phyloP scores from a whole-genome alignment of 2,113 vertebrate genomes.

The Apeltes quadracus region DNA sequence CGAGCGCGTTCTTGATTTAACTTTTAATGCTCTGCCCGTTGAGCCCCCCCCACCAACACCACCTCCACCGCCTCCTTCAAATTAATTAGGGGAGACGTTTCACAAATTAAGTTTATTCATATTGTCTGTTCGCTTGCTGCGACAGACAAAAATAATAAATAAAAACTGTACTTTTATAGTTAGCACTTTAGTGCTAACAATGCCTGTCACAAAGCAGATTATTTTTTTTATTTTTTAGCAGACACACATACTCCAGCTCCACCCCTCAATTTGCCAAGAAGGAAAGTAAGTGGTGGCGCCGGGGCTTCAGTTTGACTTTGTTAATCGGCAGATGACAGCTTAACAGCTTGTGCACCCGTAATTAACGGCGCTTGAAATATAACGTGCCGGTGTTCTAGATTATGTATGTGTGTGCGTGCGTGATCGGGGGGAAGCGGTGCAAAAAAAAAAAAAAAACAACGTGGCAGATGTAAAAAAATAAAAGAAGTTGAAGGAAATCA shows the following conservation, averaged over 20 bases:
- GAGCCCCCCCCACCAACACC: constrained; percentile 22
- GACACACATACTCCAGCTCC: constrained; percentile 36
- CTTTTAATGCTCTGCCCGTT: constrained; percentile 66
- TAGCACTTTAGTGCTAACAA: constrained; percentile 69
- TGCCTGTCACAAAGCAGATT: constrained; percentile 69
- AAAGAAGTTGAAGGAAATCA: constrained; percentile 70
- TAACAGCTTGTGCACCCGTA: constrained; percentile 80
- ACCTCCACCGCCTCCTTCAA: constrained; percentile 35
- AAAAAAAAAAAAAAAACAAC: constrained; percentile 28
- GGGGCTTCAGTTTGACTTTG: constrained; percentile 76
- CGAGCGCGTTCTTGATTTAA: constrained; percentile 63
- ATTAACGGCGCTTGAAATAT: constrained; percentile 79
- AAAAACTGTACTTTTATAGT: constrained; percentile 64
- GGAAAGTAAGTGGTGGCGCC: constrained; percentile 65
- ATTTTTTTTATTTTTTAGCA: constrained; percentile 13
- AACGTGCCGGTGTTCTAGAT: constrained; percentile 61
- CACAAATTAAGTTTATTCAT: constrained; percentile 74
- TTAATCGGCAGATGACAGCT: constrained; percentile 79
- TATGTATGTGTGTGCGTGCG: constrained; percentile 6
- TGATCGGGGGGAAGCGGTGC: constrained; percentile 5
- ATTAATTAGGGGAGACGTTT: constrained; percentile 80
- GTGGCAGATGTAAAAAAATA: constrained; percentile 49
- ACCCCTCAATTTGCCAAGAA: constrained; percentile 65
- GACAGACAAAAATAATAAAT: constrained; percentile 59
- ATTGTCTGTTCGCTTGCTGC: constrained; percentile 70